Percentiles rank a stretch among this genome's conserved stretches.
Evolutionary conservation across 2,888 invertebrate species (phyloP).

Genomic region (Synergus japonicus): DNA sequence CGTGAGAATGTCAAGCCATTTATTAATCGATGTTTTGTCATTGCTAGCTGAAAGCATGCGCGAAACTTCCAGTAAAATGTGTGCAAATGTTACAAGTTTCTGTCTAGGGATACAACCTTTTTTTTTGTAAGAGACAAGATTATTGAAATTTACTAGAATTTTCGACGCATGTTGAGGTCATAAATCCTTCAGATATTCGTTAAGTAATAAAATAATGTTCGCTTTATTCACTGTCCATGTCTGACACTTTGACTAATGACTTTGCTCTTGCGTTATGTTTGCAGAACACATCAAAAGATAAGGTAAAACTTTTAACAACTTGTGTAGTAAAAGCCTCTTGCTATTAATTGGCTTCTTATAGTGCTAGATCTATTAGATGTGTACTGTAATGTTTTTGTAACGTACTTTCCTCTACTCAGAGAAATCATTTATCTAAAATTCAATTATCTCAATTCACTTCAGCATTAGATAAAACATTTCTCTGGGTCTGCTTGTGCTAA

Average conservation of each 20-base stretch:
- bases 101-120: background rate
- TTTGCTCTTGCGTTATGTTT: slow-evolving; percentile 74
- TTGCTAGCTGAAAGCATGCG: slow-evolving; percentile 30
- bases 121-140: background rate
- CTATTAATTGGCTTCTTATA: background rate
- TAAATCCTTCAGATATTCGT: slow-evolving; percentile 47
- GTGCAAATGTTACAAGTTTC: slow-evolving; percentile 10
- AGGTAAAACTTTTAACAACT: slow-evolving; percentile 68
- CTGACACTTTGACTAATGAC: slow-evolving; percentile 69
- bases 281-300: slow-evolving; percentile 76
- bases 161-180: slow-evolving; percentile 1
- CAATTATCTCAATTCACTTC: background rate
- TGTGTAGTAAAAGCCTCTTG: slow-evolving; percentile 32
- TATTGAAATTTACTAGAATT: slow-evolving; percentile 24
- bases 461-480: background rate
- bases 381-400: background rate
- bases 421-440: background rate
- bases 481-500: background rate
- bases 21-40: slow-evolving; percentile 49
- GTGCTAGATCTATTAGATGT: background rate
- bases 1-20: slow-evolving; percentile 44
- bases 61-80: slow-evolving; percentile 29
- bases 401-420: background rate
- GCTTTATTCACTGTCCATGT: slow-evolving; percentile 65
- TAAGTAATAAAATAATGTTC: slow-evolving; percentile 58